Evolutionary conservation across 2,113 vertebrate species (phyloP), one percentile per base, ranked within the genome.

Genomic region (Phalacrocorax aristotelis): DNA sequence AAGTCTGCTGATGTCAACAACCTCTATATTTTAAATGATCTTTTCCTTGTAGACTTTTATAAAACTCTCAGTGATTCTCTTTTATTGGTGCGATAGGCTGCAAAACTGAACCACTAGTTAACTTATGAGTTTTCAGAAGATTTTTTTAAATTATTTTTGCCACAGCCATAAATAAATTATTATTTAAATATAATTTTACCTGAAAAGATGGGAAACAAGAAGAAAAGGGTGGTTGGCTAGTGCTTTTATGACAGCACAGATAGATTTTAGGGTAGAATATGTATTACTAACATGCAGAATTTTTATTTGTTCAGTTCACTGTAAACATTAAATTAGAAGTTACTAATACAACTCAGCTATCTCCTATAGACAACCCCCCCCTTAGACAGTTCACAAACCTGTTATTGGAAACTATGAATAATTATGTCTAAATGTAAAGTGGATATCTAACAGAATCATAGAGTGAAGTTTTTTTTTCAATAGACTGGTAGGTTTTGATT

Each of bases 261-360:
- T n/a, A 74, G 22, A 40, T 42, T 84, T 87, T 84, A n/a, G 54
- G 74, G 13, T 74, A 29, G 26, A 83, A n/a, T 77, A 84, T 69
- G 11, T 66, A 81, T 74, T 87, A 89, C 87, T 87, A 49, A 76
- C 77, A 51, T 32, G 27, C 19, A 29, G n/a, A 60, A 87, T 69
- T 93, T 89, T 89, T 21, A 83, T 87, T 94, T 81, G 19, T 65
- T 93, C 83, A 60, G 49, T 51, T 91, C 26, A 84, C 87, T 83
- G 74, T 38, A 60, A 68, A 80, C 32, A 77, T 57, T 83, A 79
- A 89, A 80, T 82, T 77, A 72, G 42, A 91, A 86, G 74, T 87
- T 74, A 49, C 48, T 92, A 74, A 44, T 66, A 54, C 27, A 75
- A 83, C 20, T 69, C 30, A 84, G 11, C 20, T 83, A 62, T 84